phyloP scores from a whole-genome alignment of 2,113 vertebrate genomes.

The Pachyramphus minor region DNA sequence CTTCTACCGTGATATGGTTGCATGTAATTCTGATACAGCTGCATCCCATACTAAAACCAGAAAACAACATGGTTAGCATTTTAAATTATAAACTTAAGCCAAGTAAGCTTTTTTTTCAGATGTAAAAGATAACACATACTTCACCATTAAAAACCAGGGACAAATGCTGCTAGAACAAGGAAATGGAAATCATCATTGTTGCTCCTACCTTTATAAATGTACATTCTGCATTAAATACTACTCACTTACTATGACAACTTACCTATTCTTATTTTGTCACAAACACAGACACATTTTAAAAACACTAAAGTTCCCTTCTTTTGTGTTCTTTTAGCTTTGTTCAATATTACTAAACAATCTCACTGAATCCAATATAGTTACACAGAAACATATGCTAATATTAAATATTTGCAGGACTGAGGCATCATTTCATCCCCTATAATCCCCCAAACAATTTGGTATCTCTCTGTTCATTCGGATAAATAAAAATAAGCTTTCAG shows the following conservation, averaged over 20 bases:
- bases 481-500: background rate
- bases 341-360: background rate
- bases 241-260: background rate
- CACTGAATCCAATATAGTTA: background rate
- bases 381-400: background rate
- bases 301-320: background rate
- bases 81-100: background rate
- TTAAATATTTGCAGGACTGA: background rate
- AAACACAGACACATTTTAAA: background rate
- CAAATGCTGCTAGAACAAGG: background rate
- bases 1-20: conserved; percentile 86
- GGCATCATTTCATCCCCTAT: background rate
- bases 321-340: background rate
- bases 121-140: background rate
- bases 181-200: background rate
- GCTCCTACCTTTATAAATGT: background rate
- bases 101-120: background rate
- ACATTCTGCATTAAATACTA: background rate
- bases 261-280: background rate
- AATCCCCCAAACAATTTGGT: background rate
- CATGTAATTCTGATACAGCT: conserved; percentile 94
- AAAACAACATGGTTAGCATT: conserved; percentile 42
- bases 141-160: background rate
- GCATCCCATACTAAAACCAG: conserved; percentile 88
- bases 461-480: background rate